phyloP scores from a whole-genome alignment of 2,888 invertebrate genomes.

The Scaptomyza caliginosa region DNA sequence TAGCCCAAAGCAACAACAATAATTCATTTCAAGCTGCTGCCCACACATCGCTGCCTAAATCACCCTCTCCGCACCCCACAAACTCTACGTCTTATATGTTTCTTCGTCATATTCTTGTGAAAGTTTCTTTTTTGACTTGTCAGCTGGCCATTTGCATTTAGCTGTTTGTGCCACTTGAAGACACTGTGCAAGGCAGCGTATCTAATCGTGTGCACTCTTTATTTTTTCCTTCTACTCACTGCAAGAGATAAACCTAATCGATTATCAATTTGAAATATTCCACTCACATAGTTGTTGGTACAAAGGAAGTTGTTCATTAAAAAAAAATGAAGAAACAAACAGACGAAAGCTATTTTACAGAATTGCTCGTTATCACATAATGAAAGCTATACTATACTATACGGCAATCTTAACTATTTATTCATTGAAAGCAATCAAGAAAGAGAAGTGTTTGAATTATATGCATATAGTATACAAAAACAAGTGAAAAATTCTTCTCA shows the following conservation, averaged over 20 bases:
- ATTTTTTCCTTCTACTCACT: background rate
- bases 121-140: constrained; percentile 36
- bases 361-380: too few relatives aligned
- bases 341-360: too few relatives aligned
- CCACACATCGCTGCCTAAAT: constrained; percentile 36
- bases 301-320: constrained; percentile 3
- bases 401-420: too few relatives aligned
- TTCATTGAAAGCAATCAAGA: too few relatives aligned
- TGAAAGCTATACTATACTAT: too few relatives aligned
- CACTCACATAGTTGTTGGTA: background rate
- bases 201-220: constrained; percentile 32
- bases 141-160: constrained; percentile 32
- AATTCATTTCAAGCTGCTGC: constrained; percentile 48
- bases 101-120: constrained; percentile 29
- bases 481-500: too few relatives aligned
- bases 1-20: constrained; percentile 37
- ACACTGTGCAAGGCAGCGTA: background rate
- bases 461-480: too few relatives aligned
- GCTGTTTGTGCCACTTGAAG: constrained; percentile 16
- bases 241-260: constrained; percentile 25
- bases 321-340: too few relatives aligned
- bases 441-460: too few relatives aligned
- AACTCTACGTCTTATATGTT: background rate
- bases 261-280: constrained; percentile 7
- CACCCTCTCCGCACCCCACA: background rate